Percentiles rank a stretch among this genome's conserved stretches.
Evolutionary conservation across 2,888 invertebrate species (phyloP).

Genomic region (Meiosimyza decipiens): DNA sequence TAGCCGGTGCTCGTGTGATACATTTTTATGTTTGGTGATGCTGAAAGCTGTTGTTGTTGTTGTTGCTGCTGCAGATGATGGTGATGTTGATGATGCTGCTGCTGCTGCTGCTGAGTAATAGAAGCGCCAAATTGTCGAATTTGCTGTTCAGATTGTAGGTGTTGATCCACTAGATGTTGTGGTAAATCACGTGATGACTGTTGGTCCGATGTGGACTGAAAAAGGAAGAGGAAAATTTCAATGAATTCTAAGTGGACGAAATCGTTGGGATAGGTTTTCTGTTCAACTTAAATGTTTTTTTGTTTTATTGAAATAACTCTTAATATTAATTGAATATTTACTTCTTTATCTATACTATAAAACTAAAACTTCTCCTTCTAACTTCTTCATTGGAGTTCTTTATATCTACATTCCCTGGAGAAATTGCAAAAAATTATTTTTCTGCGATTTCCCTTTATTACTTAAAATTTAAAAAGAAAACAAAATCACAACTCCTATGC

Average conservation of each 20-base stretch:
- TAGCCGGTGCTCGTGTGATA: slow-evolving; percentile 64
- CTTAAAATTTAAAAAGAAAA: not conserved
- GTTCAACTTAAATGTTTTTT: no score
- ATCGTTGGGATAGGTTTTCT: not conserved
- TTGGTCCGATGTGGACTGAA: slow-evolving; percentile 60
- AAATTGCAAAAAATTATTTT: no score
- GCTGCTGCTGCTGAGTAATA: slow-evolving; percentile 5
- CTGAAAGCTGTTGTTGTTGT: slow-evolving; percentile 39
- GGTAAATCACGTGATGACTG: slow-evolving; percentile 52
- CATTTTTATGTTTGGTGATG: slow-evolving; percentile 55
- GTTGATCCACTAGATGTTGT: slow-evolving; percentile 49
- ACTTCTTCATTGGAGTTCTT: no score
- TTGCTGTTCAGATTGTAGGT: slow-evolving; percentile 41
- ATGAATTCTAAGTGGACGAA: slow-evolving; percentile 1
- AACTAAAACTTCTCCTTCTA: no score
- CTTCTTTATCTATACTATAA: no score
- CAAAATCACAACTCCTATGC: not conserved
- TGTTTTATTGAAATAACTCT: no score
- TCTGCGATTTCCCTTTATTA: no score
- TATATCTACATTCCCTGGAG: no score
- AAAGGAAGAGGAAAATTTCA: slow-evolving; percentile 25
- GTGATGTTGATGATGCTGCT: slow-evolving; percentile 34
- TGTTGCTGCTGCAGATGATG: slow-evolving; percentile 27
- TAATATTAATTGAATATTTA: no score
- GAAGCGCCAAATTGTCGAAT: slow-evolving; percentile 25